These are phyloP conservation scores for Heterochromis multidens DNA, from an alignment of 2,113 vertebrate genomes.

Conservation along the genomic window DNA sequence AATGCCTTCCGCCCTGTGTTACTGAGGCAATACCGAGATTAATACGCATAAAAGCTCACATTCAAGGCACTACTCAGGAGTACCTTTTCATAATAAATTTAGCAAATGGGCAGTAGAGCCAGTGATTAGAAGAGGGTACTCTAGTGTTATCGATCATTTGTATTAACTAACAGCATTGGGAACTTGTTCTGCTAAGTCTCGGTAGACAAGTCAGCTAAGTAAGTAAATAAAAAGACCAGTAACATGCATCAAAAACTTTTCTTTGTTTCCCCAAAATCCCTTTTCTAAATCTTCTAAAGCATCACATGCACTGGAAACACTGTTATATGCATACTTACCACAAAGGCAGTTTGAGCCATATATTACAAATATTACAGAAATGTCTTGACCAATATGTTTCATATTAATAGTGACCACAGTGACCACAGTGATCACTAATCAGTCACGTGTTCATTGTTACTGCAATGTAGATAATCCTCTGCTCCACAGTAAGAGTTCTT, in stretches of 20 bases:
- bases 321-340: background rate
- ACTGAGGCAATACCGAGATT: background rate
- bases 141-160: background rate
- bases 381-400: background rate
- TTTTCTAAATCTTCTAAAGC: too few relatives aligned
- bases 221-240: background rate
- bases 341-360: background rate
- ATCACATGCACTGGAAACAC: too few relatives aligned
- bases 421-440: background rate
- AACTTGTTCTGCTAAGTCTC: background rate
- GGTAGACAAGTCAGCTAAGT: background rate
- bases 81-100: background rate
- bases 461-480: background rate
- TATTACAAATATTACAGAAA: background rate
- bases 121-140: background rate
- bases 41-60: background rate
- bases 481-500: background rate
- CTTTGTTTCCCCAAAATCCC: background rate
- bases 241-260: background rate
- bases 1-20: background rate
- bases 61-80: background rate
- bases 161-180: background rate
- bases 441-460: background rate
- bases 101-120: background rate
- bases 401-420: background rate